Base-by-base conservation (phyloP, 2,797 vertebrate species). In the Sebastes variabilis region DNA sequence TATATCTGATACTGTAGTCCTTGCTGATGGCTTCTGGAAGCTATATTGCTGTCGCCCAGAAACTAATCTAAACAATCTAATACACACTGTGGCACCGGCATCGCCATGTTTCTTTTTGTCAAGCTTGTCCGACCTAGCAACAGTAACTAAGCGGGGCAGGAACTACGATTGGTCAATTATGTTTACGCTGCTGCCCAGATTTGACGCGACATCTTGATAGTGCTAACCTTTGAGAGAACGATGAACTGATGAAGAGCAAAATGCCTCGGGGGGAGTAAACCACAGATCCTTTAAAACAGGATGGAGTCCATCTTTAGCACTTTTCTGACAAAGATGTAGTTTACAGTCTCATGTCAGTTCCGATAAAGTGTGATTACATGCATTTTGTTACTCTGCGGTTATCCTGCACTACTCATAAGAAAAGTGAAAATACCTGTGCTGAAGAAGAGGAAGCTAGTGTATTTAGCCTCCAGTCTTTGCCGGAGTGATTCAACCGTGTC, bases 401-500 rank as follows among this genome's bases (percentile, higher is more conserved):
- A 22, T 2, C n/a, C 20, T 24, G 18, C 27, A 29, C 22, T 8
- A 4, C 55, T 70, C 14, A 42, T 30, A 24, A 42, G 30, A 52
- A 59, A 69, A 42, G 67, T 38, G 38, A 55, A 62, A 77, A 71
- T 52, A 25, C 52, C 74, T 81, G 56, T 29, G 49, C 56, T 60
- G 66, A 27, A 32, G 55, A 52, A 64, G 12, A 68, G 64, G 75
- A 83, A 58, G 54, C 67, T 29, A 32, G 74, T 74, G 81, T 71
- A 38, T 75, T 87, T 77, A 69, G 76, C 82, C 85, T 89, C 46
- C 70, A 42, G 82, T 85, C 73, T 82, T 70, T 60, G 56, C 62
- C n/a, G 66, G 67, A 90, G 81, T 82, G 88, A 89, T 82, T 91
- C 87, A 89, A 22, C 70, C 29, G 59, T 77, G 81, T 82, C 75